A percentile compares a stretch with the other conserved stretches of the same genome.
Evolutionary conservation across 2,113 vertebrate species (phyloP).

Genomic region (Thunnus maccoyii): DNA sequence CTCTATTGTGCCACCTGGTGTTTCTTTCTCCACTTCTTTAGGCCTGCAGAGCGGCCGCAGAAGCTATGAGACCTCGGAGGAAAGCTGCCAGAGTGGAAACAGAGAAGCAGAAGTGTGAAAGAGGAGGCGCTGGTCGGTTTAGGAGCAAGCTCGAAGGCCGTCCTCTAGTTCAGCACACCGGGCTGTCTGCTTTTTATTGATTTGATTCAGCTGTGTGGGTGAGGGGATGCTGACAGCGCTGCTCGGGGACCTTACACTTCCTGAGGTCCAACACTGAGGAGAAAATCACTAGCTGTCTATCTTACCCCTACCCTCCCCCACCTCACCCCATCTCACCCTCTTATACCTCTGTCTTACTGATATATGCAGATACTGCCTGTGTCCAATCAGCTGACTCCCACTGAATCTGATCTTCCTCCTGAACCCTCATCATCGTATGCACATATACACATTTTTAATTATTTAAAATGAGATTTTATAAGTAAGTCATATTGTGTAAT

Average conservation of each 20-base stretch:
- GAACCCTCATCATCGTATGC: not conserved
- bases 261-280: constrained; percentile 41
- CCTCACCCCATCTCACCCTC: constrained; percentile 9
- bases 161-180: constrained; percentile 27
- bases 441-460: not conserved
- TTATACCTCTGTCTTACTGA: not conserved
- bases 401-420: constrained; percentile 1
- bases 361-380: constrained; percentile 15
- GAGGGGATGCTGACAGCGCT: constrained; percentile 67
- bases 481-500: not conserved
- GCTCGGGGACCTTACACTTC: constrained; percentile 48
- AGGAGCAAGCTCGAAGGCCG: constrained; percentile 21
- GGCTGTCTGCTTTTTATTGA: constrained; percentile 59
- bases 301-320: not conserved
- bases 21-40: constrained; percentile 29
- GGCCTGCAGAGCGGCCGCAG: not conserved
- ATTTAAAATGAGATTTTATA: not conserved
- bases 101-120: constrained; percentile 1
- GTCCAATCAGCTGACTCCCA: constrained; percentile 1
- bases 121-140: constrained; percentile 1
- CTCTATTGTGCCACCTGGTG: constrained; percentile 73
- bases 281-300: constrained; percentile 48
- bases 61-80: not conserved
- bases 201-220: constrained; percentile 61
- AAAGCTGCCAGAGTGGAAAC: constrained; percentile 12